Evolutionary conservation across 2,797 vertebrate genomes (phyloP).

Genomic region (Galagoides demidoff): DNA sequence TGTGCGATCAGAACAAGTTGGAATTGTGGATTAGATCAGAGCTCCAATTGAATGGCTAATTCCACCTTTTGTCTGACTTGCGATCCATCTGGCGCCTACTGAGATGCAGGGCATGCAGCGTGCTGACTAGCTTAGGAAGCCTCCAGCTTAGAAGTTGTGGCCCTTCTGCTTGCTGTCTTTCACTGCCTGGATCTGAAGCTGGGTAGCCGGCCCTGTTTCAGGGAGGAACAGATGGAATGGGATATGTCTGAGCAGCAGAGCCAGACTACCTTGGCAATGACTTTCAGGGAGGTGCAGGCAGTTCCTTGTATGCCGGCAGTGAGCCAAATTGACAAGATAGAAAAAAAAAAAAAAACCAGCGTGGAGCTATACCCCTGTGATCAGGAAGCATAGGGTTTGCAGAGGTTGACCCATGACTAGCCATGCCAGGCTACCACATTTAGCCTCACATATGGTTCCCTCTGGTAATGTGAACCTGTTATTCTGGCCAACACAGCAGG

Average conservation of each 20-base stretch:
- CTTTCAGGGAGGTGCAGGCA: constrained; percentile 50
- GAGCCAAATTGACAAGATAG: constrained; percentile 54
- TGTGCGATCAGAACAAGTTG: neutral
- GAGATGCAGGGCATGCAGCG: neutral
- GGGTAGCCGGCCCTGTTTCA: constrained; percentile 52
- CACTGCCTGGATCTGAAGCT: constrained; percentile 40
- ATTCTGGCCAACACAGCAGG: neutral
- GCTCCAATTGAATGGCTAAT: neutral
- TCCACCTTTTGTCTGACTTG: neutral
- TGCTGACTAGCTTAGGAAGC: neutral
- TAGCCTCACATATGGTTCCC: neutral
- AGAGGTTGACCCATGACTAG: constrained; percentile 1
- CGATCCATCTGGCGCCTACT: neutral
- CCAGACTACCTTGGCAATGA: constrained; percentile 65
- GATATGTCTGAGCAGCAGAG: constrained; percentile 59
- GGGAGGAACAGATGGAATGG: constrained; percentile 71
- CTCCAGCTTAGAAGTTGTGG: constrained; percentile 9
- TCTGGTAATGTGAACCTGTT: neutral
- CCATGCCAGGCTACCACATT: neutral
- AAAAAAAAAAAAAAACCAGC: neutral
- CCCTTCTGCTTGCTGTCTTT: constrained; percentile 60
- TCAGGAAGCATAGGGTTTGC: constrained; percentile 26
- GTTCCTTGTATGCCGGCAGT: constrained; percentile 48
- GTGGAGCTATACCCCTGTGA: neutral
- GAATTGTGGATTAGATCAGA: neutral